A percentile compares a stretch with the other conserved stretches of the same genome.
phyloP scores from a whole-genome alignment of 2,888 invertebrate genomes.

The Dasypogon diadema region DNA sequence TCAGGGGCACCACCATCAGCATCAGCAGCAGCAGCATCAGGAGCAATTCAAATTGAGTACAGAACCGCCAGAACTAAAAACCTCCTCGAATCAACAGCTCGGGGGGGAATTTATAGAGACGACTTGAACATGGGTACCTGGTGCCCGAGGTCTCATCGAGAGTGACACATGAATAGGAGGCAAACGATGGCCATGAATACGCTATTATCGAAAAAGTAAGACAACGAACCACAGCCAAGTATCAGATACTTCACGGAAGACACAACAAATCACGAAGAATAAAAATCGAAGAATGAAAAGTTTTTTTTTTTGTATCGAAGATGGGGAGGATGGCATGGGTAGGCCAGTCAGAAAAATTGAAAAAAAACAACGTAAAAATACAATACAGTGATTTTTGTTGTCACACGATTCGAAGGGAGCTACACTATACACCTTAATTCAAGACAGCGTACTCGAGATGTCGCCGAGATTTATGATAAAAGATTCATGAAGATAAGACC shows the following conservation, averaged over 20 bases:
- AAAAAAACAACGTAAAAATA: not conserved
- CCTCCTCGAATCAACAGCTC: not conserved
- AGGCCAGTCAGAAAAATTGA: not conserved
- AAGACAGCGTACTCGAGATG: constrained; percentile 39
- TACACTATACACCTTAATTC: constrained; percentile 45
- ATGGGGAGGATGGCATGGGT: not conserved
- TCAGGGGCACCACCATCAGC: constrained; percentile 7
- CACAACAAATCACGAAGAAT: constrained; percentile 27
- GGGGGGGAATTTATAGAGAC: not conserved
- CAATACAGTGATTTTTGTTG: constrained; percentile 46
- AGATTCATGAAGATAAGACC: constrained; percentile 27
- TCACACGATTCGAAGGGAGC: constrained; percentile 24
- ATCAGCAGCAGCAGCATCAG: not conserved
- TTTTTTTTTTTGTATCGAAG: not conserved
- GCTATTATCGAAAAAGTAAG: constrained; percentile 51
- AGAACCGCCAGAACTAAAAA: too few relatives aligned
- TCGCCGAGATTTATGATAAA: constrained; percentile 46
- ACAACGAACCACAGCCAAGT: constrained; percentile 45
- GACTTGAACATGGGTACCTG: constrained; percentile 27
- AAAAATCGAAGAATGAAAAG: constrained; percentile 22
- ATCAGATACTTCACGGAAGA: constrained; percentile 51
- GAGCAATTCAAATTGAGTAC: not conserved
- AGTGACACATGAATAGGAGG: constrained; percentile 50
- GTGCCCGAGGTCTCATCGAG: constrained; percentile 46
- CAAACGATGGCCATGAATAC: constrained; percentile 51